Base-by-base conservation (phyloP, 2,113 vertebrate genomes). In the Bos taurus region DNA sequence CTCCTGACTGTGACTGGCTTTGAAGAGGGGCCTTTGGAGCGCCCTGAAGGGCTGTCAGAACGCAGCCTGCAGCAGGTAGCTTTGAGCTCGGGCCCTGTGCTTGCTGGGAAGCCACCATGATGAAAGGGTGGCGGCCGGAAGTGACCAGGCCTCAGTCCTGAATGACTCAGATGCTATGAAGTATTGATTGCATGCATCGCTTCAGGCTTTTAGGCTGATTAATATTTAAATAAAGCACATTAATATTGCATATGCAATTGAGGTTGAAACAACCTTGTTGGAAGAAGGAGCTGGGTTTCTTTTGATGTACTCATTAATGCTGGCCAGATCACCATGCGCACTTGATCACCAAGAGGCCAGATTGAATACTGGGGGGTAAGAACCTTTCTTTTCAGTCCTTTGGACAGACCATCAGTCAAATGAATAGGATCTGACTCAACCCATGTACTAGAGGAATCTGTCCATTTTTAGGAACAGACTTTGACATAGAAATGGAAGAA, bases 201-300 rank as follows among this genome's bases (percentile, higher is more conserved):
- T 90, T 74, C n/a, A 81, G 88, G 94, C 92, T 98, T 96, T 97
- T 96, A 98, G 85, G 52, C 23, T 17, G 19, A 96, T 98, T 97
- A 98, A 98, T 98, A 98, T 98, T 98, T 98, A 96, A 98, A 95
- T 96, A 97, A 89, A 89, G 15, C 6, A 46, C 82, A 98, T 98
- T 98, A 98, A 98, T 98, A 98, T 95, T 98, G 90, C 95, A 97
- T 97, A 82, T 86, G 36, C 96, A 97, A 78, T 50, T 85, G 94
- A 90, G 19, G 78, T 56, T 98, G 98, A 92, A 98, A 95, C 97
- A 96, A 96, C 94, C 89, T 97, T 97, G 90, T n/a, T 89, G 95
- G 87, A 86, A 92, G 43, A 77, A 84, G n/a, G 87, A 15, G 9
- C 17, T 28, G n/a, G n/a, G 87, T 94, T 77, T 93, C 95, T 60